Evolutionary conservation across 2,113 vertebrate genomes (phyloP).

Genomic region (Onychorhynchus coronatus): DNA sequence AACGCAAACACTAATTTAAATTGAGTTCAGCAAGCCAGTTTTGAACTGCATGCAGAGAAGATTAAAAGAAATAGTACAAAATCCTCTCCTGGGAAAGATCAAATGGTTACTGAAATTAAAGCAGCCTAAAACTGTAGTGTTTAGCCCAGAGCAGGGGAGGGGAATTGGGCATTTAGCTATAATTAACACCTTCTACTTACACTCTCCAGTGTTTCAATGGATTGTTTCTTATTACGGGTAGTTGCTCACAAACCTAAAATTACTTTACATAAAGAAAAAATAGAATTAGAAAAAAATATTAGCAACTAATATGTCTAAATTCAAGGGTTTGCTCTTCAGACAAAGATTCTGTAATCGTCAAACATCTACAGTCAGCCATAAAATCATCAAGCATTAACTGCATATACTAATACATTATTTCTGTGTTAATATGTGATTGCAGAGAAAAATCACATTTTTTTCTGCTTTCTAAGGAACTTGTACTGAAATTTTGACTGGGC

Average conservation of each 20-base stretch:
- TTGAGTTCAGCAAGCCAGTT: constrained; percentile 42
- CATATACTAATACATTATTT: background rate
- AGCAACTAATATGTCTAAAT: background rate
- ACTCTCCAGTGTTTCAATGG: background rate
- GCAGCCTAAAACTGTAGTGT: constrained; percentile 21
- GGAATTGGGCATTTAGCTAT: constrained; percentile 37
- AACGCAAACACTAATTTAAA: constrained; percentile 43
- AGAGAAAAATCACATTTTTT: background rate
- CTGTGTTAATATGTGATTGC: background rate
- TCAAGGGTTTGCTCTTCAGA: background rate
- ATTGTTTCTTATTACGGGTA: constrained; percentile 15
- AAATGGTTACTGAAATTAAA: constrained; percentile 66
- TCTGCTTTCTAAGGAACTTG: background rate
- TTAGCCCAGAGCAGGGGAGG: background rate
- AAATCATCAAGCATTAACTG: background rate
- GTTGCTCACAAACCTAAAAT: constrained; percentile 20
- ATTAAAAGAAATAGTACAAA: constrained; percentile 64
- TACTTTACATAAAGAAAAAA: background rate
- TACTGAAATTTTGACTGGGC: background rate
- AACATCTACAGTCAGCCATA: background rate
- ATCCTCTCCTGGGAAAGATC: constrained; percentile 65
- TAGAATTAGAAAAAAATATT: background rate
- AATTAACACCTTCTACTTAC: constrained; percentile 64
- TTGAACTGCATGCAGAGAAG: constrained; percentile 50
- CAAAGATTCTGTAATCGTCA: background rate